Evolutionary conservation across 2,113 vertebrate species (phyloP).

Genomic region (Sclerurus mexicanus): DNA sequence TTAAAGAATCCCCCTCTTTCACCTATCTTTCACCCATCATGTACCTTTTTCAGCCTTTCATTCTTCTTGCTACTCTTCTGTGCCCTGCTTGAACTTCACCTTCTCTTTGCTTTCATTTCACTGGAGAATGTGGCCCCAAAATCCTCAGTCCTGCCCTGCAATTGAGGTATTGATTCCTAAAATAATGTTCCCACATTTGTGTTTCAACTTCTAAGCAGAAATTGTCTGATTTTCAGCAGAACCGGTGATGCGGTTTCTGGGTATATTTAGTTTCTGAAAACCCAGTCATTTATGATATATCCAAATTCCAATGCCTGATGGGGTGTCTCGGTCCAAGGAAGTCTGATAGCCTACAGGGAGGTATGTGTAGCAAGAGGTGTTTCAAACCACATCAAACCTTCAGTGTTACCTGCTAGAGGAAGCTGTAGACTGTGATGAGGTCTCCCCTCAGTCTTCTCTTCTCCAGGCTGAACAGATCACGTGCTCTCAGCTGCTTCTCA

Average conservation of each 20-base stretch:
- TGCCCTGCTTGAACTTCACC: background rate
- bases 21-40: background rate
- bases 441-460: background rate
- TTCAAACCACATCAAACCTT: background rate
- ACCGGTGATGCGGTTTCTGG: background rate
- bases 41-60: background rate
- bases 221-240: background rate
- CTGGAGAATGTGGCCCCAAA: background rate
- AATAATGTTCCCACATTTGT: background rate
- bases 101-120: background rate
- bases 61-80: background rate
- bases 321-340: background rate
- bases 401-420: background rate
- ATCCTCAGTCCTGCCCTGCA: background rate
- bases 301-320: background rate
- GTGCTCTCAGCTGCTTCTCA: background rate
- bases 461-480: background rate
- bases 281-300: background rate
- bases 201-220: background rate
- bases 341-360: background rate
- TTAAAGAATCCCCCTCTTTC: background rate
- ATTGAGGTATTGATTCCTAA: background rate
- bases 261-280: background rate
- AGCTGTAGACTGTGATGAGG: background rate
- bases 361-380: background rate